A percentile compares a stretch with the other conserved stretches of the same genome.
Evolutionary conservation across 2,888 invertebrate species (phyloP).

Genomic region (Leistus spinibarbis): DNA sequence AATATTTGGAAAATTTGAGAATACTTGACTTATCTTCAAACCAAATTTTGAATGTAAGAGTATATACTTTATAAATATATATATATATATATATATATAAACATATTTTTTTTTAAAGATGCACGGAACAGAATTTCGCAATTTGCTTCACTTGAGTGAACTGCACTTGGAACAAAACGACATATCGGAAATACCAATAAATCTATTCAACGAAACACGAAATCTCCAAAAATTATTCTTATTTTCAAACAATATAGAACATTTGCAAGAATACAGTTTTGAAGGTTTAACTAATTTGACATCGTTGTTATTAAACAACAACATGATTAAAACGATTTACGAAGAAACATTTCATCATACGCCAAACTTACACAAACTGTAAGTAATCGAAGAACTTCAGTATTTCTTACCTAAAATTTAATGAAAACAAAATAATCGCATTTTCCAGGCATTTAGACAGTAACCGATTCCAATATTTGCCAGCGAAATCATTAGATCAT

Average conservation of each 20-base stretch:
- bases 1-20: conserved; percentile 59
- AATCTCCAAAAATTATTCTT: conserved; percentile 71
- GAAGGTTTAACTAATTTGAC: conserved; percentile 68
- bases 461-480: conserved; percentile 73
- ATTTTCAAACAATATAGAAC: conserved; percentile 71
- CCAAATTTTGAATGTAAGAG: conserved; percentile 56
- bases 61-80: conserved; percentile 4
- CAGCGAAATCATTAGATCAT: conserved; percentile 69
- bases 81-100: background rate
- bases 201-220: conserved; percentile 63
- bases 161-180: conserved; percentile 74
- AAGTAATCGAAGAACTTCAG: conserved; percentile 53
- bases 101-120: conserved; percentile 55
- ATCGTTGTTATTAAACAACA: conserved; percentile 72
- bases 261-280: conserved; percentile 66
- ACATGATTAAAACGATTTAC: conserved; percentile 69
- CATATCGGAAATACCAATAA: conserved; percentile 63
- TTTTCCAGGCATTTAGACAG: conserved; percentile 74
- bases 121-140: conserved; percentile 62
- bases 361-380: conserved; percentile 73
- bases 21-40: conserved; percentile 64
- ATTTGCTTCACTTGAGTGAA: conserved; percentile 63
- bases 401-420: too few relatives aligned
- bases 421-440: too few relatives aligned
- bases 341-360: conserved; percentile 67